These are phyloP conservation scores for Crossocerus cetratus DNA, from an alignment of 2,888 invertebrate genomes.

Conservation along the genomic window DNA sequence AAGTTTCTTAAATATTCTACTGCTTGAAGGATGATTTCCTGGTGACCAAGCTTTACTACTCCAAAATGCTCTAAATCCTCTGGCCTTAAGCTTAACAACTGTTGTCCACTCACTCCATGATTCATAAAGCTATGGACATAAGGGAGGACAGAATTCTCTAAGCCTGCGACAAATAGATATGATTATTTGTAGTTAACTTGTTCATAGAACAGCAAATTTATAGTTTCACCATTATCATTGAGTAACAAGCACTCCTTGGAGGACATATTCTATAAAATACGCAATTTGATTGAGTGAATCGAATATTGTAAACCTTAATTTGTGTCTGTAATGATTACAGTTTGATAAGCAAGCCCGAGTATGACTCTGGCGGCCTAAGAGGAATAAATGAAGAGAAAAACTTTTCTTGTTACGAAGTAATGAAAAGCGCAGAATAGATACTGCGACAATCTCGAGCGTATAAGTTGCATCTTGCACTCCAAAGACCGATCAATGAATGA, in stretches of 20 bases:
- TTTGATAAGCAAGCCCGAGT: background rate
- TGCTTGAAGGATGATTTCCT: slow-evolving; percentile 94
- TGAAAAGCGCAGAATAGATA: too few species aligned
- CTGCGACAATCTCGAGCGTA: background rate
- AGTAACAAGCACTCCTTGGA: background rate
- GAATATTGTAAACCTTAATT: slow-evolving; percentile 33
- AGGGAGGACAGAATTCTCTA: slow-evolving; percentile 87
- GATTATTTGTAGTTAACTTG: background rate
- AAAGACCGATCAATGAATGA: background rate
- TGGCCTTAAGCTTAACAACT: slow-evolving; percentile 89
- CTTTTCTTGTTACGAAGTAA: too few species aligned
- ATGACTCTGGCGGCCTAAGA: too few species aligned
- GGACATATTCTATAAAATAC: slow-evolving; percentile 19
- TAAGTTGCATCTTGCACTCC: background rate
- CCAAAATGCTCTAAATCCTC: slow-evolving; percentile 93
- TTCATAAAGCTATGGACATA: slow-evolving; percentile 90
- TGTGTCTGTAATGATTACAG: slow-evolving; percentile 26
- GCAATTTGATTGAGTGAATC: slow-evolving; percentile 29
- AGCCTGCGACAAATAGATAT: slow-evolving; percentile 79
- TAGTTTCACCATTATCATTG: background rate
- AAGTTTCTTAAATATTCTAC: slow-evolving; percentile 93
- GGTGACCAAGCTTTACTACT: slow-evolving; percentile 92
- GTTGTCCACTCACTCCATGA: slow-evolving; percentile 89
- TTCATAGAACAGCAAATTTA: background rate
- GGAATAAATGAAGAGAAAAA: too few species aligned